Evolutionary conservation across 2,113 vertebrate genomes (phyloP).

Genomic region (Thomomys bottae): DNA sequence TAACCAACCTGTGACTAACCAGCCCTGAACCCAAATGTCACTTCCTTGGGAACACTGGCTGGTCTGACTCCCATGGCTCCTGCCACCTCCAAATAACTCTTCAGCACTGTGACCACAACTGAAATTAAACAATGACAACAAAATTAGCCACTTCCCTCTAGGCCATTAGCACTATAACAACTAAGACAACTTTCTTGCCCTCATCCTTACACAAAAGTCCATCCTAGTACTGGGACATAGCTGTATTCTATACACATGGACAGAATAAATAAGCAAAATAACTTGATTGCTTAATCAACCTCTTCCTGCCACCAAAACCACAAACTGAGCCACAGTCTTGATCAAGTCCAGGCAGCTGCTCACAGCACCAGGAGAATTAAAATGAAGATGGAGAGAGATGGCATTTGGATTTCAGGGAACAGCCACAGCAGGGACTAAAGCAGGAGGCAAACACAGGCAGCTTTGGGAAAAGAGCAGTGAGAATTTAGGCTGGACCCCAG

Average conservation of each 20-base stretch:
- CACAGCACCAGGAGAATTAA: background rate
- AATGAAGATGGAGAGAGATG: background rate
- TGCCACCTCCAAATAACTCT: background rate
- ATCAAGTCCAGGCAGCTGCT: background rate
- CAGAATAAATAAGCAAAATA: slow-evolving; percentile 26
- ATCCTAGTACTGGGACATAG: background rate
- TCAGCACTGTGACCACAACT: background rate
- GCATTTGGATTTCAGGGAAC: fast-evolving
- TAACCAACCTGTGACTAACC: too few relatives aligned
- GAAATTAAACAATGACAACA: background rate
- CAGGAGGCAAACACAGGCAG: background rate
- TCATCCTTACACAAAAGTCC: background rate
- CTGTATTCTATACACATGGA: background rate
- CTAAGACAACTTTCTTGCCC: background rate
- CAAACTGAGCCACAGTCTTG: background rate
- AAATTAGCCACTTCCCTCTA: background rate
- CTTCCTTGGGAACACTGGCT: background rate
- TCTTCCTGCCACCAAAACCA: slow-evolving; percentile 5
- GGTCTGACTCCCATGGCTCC: background rate
- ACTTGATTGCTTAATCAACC: background rate
- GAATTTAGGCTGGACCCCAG: background rate
- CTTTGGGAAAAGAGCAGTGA: background rate
- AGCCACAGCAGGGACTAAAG: background rate
- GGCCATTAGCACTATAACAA: background rate
- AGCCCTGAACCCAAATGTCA: background rate